phyloP scores from a whole-genome alignment of 1,140 invertebrate genomes.

The Antheraea pernyi region DNA sequence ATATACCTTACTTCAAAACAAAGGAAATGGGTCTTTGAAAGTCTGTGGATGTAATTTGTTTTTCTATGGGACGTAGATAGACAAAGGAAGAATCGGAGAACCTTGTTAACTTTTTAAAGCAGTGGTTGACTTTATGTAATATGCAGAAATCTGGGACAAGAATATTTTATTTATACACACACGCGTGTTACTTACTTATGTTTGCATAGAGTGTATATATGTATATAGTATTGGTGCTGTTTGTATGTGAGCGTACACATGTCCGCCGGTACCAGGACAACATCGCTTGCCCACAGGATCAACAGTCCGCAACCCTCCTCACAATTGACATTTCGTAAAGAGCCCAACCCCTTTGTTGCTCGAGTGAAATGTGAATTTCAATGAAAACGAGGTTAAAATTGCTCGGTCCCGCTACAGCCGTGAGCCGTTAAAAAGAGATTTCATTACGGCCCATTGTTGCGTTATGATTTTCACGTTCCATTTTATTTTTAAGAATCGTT shows the following conservation, averaged over 20 bases:
- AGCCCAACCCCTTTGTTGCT: slow-evolving; percentile 66
- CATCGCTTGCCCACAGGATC: slow-evolving; percentile 27
- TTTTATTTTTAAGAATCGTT: slow-evolving; percentile 63
- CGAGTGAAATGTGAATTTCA: slow-evolving; percentile 72
- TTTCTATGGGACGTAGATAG: slow-evolving; percentile 52
- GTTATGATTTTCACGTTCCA: slow-evolving; percentile 68
- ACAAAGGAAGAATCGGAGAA: slow-evolving; percentile 71
- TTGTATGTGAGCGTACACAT: slow-evolving; percentile 41
- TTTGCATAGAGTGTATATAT: not conserved
- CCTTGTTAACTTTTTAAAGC: slow-evolving; percentile 75
- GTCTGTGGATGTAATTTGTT: slow-evolving; percentile 57
- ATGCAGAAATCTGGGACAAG: slow-evolving; percentile 52
- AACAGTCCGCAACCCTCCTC: slow-evolving; percentile 48
- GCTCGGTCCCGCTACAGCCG: slow-evolving; percentile 43
- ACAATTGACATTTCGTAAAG: slow-evolving; percentile 70
- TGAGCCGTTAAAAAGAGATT: slow-evolving; percentile 68
- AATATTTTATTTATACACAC: slow-evolving; percentile 26
- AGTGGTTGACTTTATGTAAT: slow-evolving; percentile 66
- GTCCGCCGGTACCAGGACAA: slow-evolving; percentile 44
- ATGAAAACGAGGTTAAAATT: slow-evolving; percentile 74
- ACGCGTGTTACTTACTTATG: slow-evolving; percentile 12
- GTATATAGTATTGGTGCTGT: slow-evolving; percentile 19
- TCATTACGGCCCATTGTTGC: slow-evolving; percentile 70
- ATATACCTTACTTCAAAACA: not conserved
- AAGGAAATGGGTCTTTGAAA: not conserved